These are phyloP conservation scores for Sebastes schlegelii DNA, from an alignment of 2,113 vertebrate genomes.

Conservation along the genomic window DNA sequence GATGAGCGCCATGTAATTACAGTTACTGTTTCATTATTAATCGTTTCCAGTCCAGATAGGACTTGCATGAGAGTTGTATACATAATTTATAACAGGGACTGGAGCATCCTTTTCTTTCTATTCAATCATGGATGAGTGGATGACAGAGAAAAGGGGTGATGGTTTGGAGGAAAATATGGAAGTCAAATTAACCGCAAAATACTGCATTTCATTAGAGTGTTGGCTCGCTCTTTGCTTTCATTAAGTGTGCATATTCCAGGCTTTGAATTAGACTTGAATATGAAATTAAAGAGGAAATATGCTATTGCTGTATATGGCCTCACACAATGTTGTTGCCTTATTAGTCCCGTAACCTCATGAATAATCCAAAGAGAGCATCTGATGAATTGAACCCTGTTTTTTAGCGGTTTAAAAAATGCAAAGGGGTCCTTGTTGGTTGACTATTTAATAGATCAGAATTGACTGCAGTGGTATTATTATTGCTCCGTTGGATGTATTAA, in stretches of 20 bases:
- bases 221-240: not conserved
- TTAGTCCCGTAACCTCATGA: constrained; percentile 49
- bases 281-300: constrained; percentile 17
- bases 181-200: constrained; percentile 14
- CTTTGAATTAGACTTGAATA: constrained; percentile 8
- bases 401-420: constrained; percentile 58
- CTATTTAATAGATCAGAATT: constrained; percentile 34
- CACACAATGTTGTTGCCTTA: constrained; percentile 22
- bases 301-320: not conserved
- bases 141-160: constrained; percentile 5
- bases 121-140: constrained; percentile 13
- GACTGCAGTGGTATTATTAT: constrained; percentile 9
- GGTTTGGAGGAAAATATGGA: not conserved
- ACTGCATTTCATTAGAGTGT: constrained; percentile 2
- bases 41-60: constrained; percentile 64
- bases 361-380: constrained; percentile 54
- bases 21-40: constrained; percentile 77
- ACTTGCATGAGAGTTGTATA: constrained; percentile 76
- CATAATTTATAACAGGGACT: constrained; percentile 76
- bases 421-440: constrained; percentile 17
- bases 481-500: constrained; percentile 5
- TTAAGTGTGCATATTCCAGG: constrained; percentile 5
- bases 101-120: constrained; percentile 62
- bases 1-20: constrained; percentile 76
- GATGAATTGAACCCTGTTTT: constrained; percentile 47